Base-by-base conservation (phyloP, 2,797 vertebrate genomes). In the Hyperoplus lanceolatus region DNA sequence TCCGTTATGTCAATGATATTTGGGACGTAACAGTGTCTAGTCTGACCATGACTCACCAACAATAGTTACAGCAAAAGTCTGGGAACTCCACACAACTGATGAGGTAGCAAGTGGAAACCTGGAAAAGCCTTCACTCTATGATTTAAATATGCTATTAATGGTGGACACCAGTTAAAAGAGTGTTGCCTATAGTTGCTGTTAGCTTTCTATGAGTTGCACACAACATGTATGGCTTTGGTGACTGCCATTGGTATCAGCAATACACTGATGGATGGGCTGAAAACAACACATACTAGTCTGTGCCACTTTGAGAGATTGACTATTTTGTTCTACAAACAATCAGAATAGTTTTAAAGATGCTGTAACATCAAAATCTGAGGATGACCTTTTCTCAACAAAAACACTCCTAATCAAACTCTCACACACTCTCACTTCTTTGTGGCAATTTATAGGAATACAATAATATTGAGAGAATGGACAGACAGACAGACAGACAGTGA, bases 371-470 rank as follows among this genome's bases (percentile, higher is more conserved):
- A 45, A 36, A 39, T 29, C 1, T 3, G 5, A 15, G 0, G n/a
- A 48, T 7, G 10, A 55, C 3, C 51, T 14, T 51, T 51, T 21
- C 51, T 70, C 53, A 68, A 65, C 38, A 18, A 12, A 29, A 13
- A 57, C 46, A 29, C 8, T 66, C 41, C 11, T 70, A 49, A 15
- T 73, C 18, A 59, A 43, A 14, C 56, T 38, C 46, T 18, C 39
- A 58, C 60, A 36, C 57, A 21, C 43, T 36, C 21, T 53, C 56
- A 49, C n/a, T 14, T 16, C 16, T 15, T 75, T 38, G 45, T 0
- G 48, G 56, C 43, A 6, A 55, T 71, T 46, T 13, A 9, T 38
- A 54, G 38, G 18, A 78, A 69, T 63, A 58, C n/a, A 73, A 49
- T 71, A 66, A 59, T 2, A 0, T 8, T 68, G 60, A 29, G 29